These are phyloP conservation scores for Aurelia aurita complex sp. Pacific DNA, from an alignment of 30 jellyfish, hydroid and myxozoan genomes.

Conservation along the genomic window DNA sequence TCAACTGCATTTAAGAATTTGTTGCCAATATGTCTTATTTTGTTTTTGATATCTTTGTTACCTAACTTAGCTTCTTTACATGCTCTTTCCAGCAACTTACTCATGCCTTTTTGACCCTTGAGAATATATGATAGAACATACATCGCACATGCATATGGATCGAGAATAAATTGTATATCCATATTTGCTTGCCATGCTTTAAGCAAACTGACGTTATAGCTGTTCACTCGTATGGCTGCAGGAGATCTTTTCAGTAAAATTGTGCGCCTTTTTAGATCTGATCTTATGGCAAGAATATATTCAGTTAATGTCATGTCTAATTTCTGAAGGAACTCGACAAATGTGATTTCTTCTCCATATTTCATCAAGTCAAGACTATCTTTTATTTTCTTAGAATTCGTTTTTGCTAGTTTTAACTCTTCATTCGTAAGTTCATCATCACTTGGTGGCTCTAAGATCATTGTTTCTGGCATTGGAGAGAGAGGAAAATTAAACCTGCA, in stretches of 20 bases:
- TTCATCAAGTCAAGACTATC: conserved; percentile 9
- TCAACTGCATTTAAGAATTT: neutral
- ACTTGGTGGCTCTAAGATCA: conserved; percentile 4
- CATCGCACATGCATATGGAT: conserved; percentile 50
- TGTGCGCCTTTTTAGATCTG: neutral
- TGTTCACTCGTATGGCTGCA: conserved; percentile 2
- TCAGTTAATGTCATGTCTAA: neutral
- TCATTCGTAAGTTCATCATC: neutral
- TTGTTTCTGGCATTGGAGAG: conserved; percentile 31
- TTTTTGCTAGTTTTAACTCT: neutral
- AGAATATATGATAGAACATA: no score
- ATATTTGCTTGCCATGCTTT: conserved; percentile 36
- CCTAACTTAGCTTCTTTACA: neutral
- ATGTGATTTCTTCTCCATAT: conserved; percentile 27
- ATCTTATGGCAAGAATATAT: neutral
- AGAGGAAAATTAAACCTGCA: conserved; percentile 49
- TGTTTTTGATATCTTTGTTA: neutral
- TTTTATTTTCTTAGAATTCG: neutral
- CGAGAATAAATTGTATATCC: neutral
- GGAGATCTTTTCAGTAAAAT: neutral
- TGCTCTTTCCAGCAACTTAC: no score
- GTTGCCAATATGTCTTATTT: conserved; percentile 3
- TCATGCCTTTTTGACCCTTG: no score
- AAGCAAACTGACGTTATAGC: conserved; percentile 6
- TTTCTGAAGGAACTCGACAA: neutral